Evolutionary conservation across 2,888 invertebrate genomes (phyloP).

Genomic region (Dryomyza anilis): DNA sequence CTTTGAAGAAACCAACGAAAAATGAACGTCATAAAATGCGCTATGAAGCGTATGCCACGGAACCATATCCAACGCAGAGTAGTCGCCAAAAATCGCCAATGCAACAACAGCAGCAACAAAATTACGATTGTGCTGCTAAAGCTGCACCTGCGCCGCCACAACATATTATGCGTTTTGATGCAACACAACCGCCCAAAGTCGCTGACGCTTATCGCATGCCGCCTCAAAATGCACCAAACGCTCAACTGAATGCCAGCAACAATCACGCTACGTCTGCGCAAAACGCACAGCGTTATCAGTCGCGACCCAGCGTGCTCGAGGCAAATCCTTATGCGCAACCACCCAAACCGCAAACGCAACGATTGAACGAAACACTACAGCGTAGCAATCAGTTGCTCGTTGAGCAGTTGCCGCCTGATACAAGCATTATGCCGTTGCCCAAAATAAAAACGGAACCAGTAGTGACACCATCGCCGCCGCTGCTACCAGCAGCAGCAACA

Average conservation of each 20-base stretch:
- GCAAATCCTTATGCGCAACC: slow-evolving; percentile 49
- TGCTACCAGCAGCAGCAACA: no score
- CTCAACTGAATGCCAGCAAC: no score
- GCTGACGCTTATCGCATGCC: no score
- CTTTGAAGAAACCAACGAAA: neutral
- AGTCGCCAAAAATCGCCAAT: no score
- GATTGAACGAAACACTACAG: neutral
- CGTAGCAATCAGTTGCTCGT: slow-evolving; percentile 29
- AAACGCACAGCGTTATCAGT: slow-evolving; percentile 35
- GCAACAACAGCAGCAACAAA: no score
- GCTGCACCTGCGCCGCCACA: neutral
- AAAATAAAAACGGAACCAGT: slow-evolving; percentile 12
- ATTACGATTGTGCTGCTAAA: neutral
- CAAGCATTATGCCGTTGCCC: slow-evolving; percentile 41
- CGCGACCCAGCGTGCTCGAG: slow-evolving; percentile 53
- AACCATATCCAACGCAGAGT: slow-evolving; percentile 1
- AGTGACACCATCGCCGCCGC: no score
- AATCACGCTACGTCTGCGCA: no score
- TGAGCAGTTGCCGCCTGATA: slow-evolving; percentile 44
- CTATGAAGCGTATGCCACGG: slow-evolving; percentile 11
- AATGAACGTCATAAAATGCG: slow-evolving; percentile 2
- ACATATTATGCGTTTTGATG: no score
- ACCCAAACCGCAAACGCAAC: slow-evolving; percentile 21
- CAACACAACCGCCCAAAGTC: no score
- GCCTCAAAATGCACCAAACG: no score